A percentile compares a stretch with the other conserved stretches of the same genome.
phyloP scores from a whole-genome alignment of 1,140 invertebrate species.

The Dryas iulia region DNA sequence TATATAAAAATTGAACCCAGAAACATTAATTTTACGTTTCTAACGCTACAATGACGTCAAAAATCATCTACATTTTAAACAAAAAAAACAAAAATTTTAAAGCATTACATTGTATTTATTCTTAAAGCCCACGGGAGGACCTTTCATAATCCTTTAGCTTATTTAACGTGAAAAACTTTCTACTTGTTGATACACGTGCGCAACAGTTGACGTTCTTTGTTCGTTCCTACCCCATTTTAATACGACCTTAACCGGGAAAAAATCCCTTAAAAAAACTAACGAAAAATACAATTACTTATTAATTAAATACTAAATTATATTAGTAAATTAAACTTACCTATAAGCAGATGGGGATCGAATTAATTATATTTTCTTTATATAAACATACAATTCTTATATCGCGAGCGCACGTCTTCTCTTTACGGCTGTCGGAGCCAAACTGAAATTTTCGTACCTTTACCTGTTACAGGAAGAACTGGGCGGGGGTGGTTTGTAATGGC shows the following conservation, averaged over 20 bases:
- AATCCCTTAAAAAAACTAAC: not conserved
- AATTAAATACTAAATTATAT: not conserved
- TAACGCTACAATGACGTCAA: too few relatives aligned
- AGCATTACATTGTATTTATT: not conserved
- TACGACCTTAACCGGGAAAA: not conserved
- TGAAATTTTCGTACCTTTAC: slow-evolving; percentile 49
- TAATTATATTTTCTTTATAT: slow-evolving; percentile 27
- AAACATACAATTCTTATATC: slow-evolving; percentile 27
- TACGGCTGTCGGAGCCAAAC: slow-evolving; percentile 37
- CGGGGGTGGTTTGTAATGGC: slow-evolving; percentile 9
- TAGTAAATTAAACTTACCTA: slow-evolving; percentile 9
- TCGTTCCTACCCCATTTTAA: not conserved
- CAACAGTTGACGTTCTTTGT: slow-evolving; percentile 33
- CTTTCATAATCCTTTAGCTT: slow-evolving; percentile 1
- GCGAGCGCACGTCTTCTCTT: slow-evolving; percentile 29
- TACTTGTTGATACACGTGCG: slow-evolving; percentile 42
- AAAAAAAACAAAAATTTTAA: not conserved
- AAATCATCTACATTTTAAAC: too few relatives aligned
- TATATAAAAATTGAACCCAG: too few relatives aligned
- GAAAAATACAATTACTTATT: not conserved
- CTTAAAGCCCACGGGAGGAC: not conserved
- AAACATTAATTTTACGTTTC: too few relatives aligned
- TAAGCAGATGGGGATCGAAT: not conserved
- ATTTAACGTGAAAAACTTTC: slow-evolving; percentile 7
- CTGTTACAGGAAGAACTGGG: slow-evolving; percentile 46